Evolutionary conservation across 2,113 vertebrate species (phyloP).

Genomic region (Leucoraja erinaceus): DNA sequence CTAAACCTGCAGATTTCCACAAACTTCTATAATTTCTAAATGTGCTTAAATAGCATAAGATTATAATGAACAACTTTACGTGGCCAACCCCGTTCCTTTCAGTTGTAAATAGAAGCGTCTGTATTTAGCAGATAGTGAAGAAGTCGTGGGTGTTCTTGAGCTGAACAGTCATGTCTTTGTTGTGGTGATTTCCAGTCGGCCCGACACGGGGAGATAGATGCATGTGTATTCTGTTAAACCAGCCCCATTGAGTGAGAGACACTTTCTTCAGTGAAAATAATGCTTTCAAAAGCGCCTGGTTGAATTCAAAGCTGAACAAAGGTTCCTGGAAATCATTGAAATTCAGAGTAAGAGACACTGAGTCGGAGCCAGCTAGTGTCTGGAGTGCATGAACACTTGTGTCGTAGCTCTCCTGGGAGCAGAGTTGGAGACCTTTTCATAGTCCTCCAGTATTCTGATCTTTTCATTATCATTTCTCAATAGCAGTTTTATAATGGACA

Average conservation of each 20-base stretch:
- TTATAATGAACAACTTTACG: slow-evolving; percentile 4
- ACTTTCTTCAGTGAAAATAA: slow-evolving; percentile 6
- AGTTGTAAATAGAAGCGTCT: background rate
- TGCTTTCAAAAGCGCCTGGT: slow-evolving; percentile 22
- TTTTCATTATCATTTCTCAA: background rate
- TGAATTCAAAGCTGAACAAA: background rate
- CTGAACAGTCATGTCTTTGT: slow-evolving; percentile 6
- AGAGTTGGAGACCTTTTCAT: background rate
- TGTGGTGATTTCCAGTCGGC: background rate
- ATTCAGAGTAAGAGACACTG: background rate
- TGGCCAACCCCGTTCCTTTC: background rate
- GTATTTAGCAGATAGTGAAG: background rate
- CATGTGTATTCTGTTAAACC: slow-evolving; percentile 24
- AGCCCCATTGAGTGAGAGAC: background rate
- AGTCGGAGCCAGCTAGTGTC: background rate
- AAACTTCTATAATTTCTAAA: background rate
- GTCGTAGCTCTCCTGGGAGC: background rate
- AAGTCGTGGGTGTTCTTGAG: background rate
- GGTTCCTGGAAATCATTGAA: background rate
- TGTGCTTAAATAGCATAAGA: background rate
- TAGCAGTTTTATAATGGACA: background rate
- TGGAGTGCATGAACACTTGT: background rate
- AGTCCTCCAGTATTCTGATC: background rate
- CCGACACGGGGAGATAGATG: background rate
- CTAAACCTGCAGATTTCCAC: background rate